Conservation (phyloP, 2,797 vertebrate species). For the Falco peregrinus region DNA sequence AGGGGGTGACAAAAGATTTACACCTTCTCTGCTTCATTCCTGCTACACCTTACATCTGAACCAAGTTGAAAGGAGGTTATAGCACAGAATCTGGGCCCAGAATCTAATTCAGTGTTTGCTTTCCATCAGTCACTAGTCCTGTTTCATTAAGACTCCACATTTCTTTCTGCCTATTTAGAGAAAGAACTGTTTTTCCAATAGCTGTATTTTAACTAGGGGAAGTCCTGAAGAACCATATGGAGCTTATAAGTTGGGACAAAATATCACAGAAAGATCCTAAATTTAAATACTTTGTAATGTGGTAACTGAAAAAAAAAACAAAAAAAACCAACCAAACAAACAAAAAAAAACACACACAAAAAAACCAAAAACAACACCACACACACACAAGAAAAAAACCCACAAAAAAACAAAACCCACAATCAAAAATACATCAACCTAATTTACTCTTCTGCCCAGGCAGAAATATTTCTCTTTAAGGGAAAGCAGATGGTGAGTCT, state of each 20-base stretch:
- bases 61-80: not conserved
- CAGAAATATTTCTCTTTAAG: not conserved
- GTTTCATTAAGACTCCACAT: not conserved
- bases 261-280: not conserved
- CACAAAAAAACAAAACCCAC: too few species aligned
- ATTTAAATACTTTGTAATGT: not conserved
- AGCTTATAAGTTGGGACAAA: not conserved
- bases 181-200: not conserved
- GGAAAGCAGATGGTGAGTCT: not conserved
- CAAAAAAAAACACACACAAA: too few species aligned
- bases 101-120: not conserved
- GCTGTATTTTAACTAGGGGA: not conserved
- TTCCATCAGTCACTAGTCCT: not conserved
- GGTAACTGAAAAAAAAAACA: not conserved
- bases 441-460: not conserved
- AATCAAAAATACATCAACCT: too few species aligned
- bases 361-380: not conserved
- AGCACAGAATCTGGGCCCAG: not conserved
- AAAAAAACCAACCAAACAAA: not conserved
- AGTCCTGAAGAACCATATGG: not conserved
- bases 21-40: not conserved
- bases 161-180: not conserved
- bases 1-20: not conserved
- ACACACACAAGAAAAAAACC: not conserved
- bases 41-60: not conserved